Evolutionary conservation across 2,888 invertebrate genomes (phyloP).

Genomic region (Lasioglossum leucozonium): DNA sequence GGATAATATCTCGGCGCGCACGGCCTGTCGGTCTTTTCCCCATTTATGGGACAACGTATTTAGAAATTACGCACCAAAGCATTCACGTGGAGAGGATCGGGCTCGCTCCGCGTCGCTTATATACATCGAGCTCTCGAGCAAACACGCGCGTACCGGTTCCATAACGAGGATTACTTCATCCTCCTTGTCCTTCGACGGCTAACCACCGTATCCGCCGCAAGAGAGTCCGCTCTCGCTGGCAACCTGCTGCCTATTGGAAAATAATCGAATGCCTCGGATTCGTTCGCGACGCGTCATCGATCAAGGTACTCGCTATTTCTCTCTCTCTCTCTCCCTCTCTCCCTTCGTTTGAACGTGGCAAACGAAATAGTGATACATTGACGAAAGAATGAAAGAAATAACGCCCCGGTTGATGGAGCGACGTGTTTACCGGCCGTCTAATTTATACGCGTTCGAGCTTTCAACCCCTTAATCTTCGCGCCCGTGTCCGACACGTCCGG

Average conservation of each 20-base stretch:
- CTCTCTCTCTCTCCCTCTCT: not conserved
- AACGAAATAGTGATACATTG: not conserved
- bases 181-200: slow-evolving; percentile 73
- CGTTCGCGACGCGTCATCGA: slow-evolving; percentile 17
- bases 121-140: slow-evolving; percentile 24
- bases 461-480: slow-evolving; percentile 28
- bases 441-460: slow-evolving; percentile 27
- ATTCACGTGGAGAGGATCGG: slow-evolving; percentile 61
- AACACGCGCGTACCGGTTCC: slow-evolving; percentile 74
- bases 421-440: slow-evolving; percentile 18
- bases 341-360: not conserved
- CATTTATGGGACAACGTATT: slow-evolving; percentile 66
- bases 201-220: slow-evolving; percentile 54
- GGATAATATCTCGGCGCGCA: slow-evolving; percentile 52
- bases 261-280: slow-evolving; percentile 33
- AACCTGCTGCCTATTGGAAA: slow-evolving; percentile 23
- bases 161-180: slow-evolving; percentile 78
- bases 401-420: slow-evolving; percentile 3
- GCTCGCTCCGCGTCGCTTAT: slow-evolving; percentile 35
- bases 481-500: slow-evolving; percentile 22
- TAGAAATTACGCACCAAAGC: slow-evolving; percentile 68
- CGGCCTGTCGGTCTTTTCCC: slow-evolving; percentile 51
- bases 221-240: slow-evolving; percentile 2
- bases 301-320: not conserved
- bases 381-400: slow-evolving; percentile 26